Evolutionary conservation across 2,113 vertebrate genomes (phyloP), one percentile per base, ranked within the genome.

Genomic region (Percopsis transmontana): DNA sequence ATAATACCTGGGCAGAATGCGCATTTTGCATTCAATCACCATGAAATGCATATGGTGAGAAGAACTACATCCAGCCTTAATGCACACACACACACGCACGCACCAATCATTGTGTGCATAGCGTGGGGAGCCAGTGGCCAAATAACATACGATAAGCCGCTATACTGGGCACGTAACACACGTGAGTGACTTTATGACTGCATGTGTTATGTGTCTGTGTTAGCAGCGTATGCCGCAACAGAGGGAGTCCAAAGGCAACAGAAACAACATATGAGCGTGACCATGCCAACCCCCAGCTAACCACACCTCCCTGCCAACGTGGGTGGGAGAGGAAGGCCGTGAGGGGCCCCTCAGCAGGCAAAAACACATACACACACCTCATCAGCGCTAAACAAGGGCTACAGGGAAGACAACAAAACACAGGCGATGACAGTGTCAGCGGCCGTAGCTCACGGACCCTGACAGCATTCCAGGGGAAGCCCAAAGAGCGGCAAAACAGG

Each of bases 401-500:
- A 62, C 58, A 71, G 66, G 70, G 84, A 75, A 81, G 62, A 65
- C 70, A 76, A 82, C 51, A 77, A 84, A 72, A 48, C 9, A 1
- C 16, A 60, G 68, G 77, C 73, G 77, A 77, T 50, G 83, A 73
- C 53, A 54, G 57, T 57, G 45, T 66, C 45, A 50, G 42, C 47
- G 61, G 62, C 52, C 39, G 50, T 66, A 79, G 57, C 60, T 85
- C 73, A 69, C 20, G 13, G 42, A 67, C 80, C 79, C 66, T 84
- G 82, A 87, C 74, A 77, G 61, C 53, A 76, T 86, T 86, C 74
- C 66, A 83, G 71, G 64, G 84, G 81, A 82, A 86, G 59, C 69
- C 68, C 58, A n/a, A 6, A 45, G 7, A 45, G 65, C 66, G 71
- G 58, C 67, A 80, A 79, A 86, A 85, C 85, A 82, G 85, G 83